Evolutionary conservation across 2,113 vertebrate genomes (phyloP).

Genomic region (Egretta garzetta): DNA sequence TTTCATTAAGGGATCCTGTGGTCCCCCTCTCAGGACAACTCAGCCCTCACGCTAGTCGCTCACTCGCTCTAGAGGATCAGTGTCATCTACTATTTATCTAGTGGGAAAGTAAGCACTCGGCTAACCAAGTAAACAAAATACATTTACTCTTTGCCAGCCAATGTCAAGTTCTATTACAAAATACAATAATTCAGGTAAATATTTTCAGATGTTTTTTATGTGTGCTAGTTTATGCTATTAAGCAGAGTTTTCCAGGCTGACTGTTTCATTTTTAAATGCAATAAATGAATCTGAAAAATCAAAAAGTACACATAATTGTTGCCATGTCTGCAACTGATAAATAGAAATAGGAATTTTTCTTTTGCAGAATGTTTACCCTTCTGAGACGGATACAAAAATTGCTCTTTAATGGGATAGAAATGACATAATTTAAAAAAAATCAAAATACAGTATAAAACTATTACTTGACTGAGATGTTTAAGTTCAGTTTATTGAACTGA

Average conservation of each 20-base stretch:
- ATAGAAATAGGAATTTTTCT: background rate
- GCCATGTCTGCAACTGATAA: background rate
- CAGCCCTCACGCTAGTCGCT: background rate
- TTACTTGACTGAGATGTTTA: background rate
- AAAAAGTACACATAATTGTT: background rate
- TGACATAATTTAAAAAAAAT: background rate
- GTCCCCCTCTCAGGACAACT: background rate
- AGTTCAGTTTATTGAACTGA: background rate
- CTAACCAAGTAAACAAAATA: background rate
- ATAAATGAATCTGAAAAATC: constrained; percentile 11
- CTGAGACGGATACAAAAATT: background rate
- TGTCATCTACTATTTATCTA: background rate
- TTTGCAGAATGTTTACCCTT: background rate
- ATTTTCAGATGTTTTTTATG: background rate
- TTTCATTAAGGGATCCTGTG: background rate
- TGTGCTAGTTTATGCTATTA: background rate
- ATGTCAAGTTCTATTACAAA: constrained; percentile 8
- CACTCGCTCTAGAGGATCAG: background rate
- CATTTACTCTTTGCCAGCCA: background rate
- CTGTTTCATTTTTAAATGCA: constrained; percentile 25
- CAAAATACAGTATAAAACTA: background rate
- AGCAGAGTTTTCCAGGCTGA: background rate
- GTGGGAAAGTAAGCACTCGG: background rate
- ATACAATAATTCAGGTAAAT: background rate
- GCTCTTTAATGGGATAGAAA: background rate